Conservation (phyloP, 2,797 vertebrate genomes). For the Chromobotia macracanthus region DNA sequence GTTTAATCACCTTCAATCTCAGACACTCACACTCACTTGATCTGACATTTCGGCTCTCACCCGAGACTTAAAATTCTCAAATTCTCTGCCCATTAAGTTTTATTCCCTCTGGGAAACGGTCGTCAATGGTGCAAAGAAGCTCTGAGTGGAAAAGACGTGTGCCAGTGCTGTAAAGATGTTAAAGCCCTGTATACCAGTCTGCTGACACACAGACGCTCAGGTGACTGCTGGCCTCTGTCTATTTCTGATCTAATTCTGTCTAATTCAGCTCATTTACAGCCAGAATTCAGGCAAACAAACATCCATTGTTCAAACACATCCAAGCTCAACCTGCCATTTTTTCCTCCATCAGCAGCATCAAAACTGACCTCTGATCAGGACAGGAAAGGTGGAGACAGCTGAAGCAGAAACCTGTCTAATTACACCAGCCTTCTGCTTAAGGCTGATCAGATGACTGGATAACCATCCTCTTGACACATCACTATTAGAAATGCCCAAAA, state of each 20-base stretch:
- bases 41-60: conserved; percentile 39
- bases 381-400: too few relatives aligned
- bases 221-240: conserved; percentile 23
- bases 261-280: not conserved
- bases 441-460: not conserved
- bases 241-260: conserved; percentile 55
- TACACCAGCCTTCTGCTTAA: too few relatives aligned
- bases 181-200: conserved; percentile 1
- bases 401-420: too few relatives aligned
- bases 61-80: conserved; percentile 36
- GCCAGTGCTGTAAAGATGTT: not conserved
- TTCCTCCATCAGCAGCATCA: not conserved
- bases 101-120: conserved; percentile 35
- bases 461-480: not conserved
- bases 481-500: not conserved
- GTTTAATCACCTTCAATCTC: conserved; percentile 43
- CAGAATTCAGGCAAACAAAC: conserved; percentile 1
- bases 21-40: conserved; percentile 19
- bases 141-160: not conserved
- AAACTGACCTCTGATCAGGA: not conserved
- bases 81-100: conserved; percentile 48
- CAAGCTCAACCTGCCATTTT: not conserved
- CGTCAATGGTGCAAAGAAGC: conserved; percentile 34
- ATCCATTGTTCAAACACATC: not conserved
- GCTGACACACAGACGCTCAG: conserved; percentile 25